These are phyloP conservation scores for Aromia moschata DNA, from an alignment of 2,888 invertebrate genomes.

Conservation along the genomic window DNA sequence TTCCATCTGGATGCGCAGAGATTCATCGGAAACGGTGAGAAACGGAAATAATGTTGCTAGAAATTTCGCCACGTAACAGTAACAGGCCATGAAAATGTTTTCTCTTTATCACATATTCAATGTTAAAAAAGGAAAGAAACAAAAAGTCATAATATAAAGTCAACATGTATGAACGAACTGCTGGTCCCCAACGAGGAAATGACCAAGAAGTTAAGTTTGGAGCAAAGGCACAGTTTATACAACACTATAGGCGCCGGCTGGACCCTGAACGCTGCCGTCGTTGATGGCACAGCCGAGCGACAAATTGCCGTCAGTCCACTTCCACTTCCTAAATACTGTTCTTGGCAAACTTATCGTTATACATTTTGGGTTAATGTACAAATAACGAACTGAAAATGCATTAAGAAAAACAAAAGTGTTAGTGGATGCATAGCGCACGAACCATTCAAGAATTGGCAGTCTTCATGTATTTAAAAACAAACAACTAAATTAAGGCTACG, in stretches of 20 bases:
- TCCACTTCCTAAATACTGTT: slow-evolving; percentile 42
- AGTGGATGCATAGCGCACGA: slow-evolving; percentile 16
- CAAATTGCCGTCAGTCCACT: slow-evolving; percentile 40
- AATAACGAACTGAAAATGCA: slow-evolving; percentile 12
- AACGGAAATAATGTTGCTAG: too few relatives aligned
- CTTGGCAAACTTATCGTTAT: slow-evolving; percentile 32
- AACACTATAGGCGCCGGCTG: slow-evolving; percentile 22
- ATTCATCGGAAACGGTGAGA: not conserved
- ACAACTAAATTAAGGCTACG: slow-evolving; percentile 31
- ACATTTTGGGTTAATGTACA: slow-evolving; percentile 23
- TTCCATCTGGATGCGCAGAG: not conserved
- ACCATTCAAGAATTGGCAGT: slow-evolving; percentile 39
- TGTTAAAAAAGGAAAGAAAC: slow-evolving; percentile 30
- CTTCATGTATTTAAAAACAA: slow-evolving; percentile 43
- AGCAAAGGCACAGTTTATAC: slow-evolving; percentile 46
- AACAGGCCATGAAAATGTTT: slow-evolving; percentile 42
- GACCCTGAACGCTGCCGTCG: not conserved
- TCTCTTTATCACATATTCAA: slow-evolving; percentile 41
- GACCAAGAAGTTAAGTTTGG: slow-evolving; percentile 38
- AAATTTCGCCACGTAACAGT: slow-evolving; percentile 24
- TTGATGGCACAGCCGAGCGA: slow-evolving; percentile 15
- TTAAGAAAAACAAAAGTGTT: slow-evolving; percentile 26
- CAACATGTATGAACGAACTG: slow-evolving; percentile 28
- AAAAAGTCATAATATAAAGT: slow-evolving; percentile 22
- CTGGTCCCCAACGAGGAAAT: slow-evolving; percentile 45